phyloP scores from a whole-genome alignment of 1,140 invertebrate genomes.

The Calycopis cecrops region DNA sequence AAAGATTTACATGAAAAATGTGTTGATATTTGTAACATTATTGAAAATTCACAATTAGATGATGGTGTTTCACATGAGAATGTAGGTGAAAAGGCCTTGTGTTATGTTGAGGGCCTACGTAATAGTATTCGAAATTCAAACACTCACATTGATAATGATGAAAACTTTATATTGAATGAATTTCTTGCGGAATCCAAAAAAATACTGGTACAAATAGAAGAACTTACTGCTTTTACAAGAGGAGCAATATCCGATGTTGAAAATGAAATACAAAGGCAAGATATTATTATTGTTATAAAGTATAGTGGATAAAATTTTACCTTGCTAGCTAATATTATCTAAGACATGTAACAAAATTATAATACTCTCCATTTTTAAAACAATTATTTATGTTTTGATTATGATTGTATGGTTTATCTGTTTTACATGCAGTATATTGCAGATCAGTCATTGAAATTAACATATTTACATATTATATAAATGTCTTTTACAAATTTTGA shows the following conservation, averaged over 20 bases:
- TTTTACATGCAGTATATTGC: no score
- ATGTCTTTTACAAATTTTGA: no score
- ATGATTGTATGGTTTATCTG: no score
- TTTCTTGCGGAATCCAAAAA: constrained; percentile 51
- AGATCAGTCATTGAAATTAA: no score
- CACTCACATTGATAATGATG: constrained; percentile 39
- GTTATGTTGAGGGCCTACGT: constrained; percentile 45
- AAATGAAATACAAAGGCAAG: constrained; percentile 56
- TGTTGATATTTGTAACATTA: constrained; percentile 43
- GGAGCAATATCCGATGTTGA: constrained; percentile 50
- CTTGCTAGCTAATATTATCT: not conserved
- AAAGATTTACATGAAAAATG: constrained; percentile 43
- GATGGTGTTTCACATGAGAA: constrained; percentile 28
- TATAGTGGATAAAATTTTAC: not conserved
- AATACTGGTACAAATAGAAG: constrained; percentile 50
- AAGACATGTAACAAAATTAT: not conserved
- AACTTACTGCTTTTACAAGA: constrained; percentile 52
- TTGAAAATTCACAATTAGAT: constrained; percentile 42
- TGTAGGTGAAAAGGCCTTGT: constrained; percentile 34
- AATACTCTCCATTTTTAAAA: no score
- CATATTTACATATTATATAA: no score
- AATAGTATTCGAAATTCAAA: constrained; percentile 45
- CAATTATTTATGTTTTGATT: no score
- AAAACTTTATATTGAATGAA: constrained; percentile 49
- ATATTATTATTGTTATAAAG: not conserved